Evolutionary conservation across 1,140 invertebrate species (phyloP), one percentile per base, ranked within the genome.

Genomic region (Bombus sylvicola): DNA sequence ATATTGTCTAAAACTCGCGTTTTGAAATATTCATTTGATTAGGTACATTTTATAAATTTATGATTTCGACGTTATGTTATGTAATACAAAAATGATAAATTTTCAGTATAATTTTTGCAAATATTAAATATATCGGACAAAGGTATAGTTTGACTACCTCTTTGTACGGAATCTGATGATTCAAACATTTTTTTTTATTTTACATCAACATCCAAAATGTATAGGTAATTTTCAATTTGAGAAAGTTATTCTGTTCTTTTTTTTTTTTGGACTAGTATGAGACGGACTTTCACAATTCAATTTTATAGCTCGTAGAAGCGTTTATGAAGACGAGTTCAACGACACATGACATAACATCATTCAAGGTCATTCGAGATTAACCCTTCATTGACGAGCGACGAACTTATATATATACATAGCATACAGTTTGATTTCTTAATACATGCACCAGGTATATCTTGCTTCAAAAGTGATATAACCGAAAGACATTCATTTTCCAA

Each of bases 321-420:
- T 43, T 72, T 39, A n/a, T 72, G 2, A 39, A 31, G n/a, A 47
- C 10, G 39, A 43, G 72, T 73, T 73, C 39, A 73, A 43, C 28
- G 41, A 73, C 72, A 73, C 9, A 9, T 73, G 39, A 43, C 69
- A 72, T 31, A 73, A 73, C 39, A 28, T 22, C 8, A 31, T 41
- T 73, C 72, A 73, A 73, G 39, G 39, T 73, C 39, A 73, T 43
- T 43, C 3, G 9, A 73, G 28, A 72, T 41, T n/a, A 68, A 68
- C 22, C 66, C 34, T 68, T 68, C 66, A 68, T 9, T 37, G 66
- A 37, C 34, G 18, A 68, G 66, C 34, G 22, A 68, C 34, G 66
- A 34, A 37, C 18, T 25, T 37, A 68, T 9, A 68, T 37, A 68
- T 68, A 37, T 68, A 18, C 18, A 68, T 22, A 25, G 34, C 31